Percentiles rank a stretch among this genome's conserved stretches.
Evolutionary conservation across 2,888 invertebrate genomes (phyloP).

Genomic region (Cheilosia urbana): DNA sequence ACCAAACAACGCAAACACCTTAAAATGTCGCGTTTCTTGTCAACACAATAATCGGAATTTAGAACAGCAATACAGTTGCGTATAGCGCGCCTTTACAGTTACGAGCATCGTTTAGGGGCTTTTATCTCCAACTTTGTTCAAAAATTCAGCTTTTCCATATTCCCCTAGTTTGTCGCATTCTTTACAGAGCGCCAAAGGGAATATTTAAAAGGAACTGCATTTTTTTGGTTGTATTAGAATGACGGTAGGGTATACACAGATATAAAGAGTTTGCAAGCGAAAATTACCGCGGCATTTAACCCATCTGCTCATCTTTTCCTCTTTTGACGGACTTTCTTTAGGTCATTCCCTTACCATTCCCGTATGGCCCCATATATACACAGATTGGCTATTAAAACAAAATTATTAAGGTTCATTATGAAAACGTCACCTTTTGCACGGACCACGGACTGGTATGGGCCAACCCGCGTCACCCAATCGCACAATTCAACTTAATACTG

Average conservation of each 20-base stretch:
- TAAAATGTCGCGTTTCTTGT: slow-evolving; percentile 4
- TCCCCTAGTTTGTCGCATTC: slow-evolving; percentile 23
- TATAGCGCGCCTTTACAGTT: slow-evolving; percentile 9
- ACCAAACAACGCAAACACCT: neutral
- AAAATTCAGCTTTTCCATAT: slow-evolving; percentile 36
- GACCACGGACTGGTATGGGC: too few relatives aligned
- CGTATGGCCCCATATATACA: neutral
- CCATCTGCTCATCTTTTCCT: slow-evolving; percentile 17
- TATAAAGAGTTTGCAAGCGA: neutral
- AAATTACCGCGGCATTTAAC: slow-evolving; percentile 15
- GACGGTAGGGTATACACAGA: neutral
- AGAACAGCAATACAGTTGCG: slow-evolving; percentile 15
- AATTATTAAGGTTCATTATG: slow-evolving; percentile 48
- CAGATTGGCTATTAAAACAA: slow-evolving; percentile 44
- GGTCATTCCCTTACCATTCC: neutral
- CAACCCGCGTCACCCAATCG: neutral
- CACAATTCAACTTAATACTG: slow-evolving; percentile 11
- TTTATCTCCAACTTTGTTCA: slow-evolving; percentile 14
- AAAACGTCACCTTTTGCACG: slow-evolving; percentile 18
- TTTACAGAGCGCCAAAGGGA: slow-evolving; percentile 32
- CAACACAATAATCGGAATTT: slow-evolving; percentile 2
- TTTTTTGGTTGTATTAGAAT: slow-evolving; percentile 7
- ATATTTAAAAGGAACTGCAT: slow-evolving; percentile 36
- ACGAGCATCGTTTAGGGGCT: slow-evolving; percentile 1
- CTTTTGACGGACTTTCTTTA: slow-evolving; percentile 1